A percentile compares a stretch with the other conserved stretches of the same genome.
These are phyloP conservation scores for Romanogobio albipinnatus DNA, from an alignment of 2,113 vertebrate genomes.

Conservation along the genomic window DNA sequence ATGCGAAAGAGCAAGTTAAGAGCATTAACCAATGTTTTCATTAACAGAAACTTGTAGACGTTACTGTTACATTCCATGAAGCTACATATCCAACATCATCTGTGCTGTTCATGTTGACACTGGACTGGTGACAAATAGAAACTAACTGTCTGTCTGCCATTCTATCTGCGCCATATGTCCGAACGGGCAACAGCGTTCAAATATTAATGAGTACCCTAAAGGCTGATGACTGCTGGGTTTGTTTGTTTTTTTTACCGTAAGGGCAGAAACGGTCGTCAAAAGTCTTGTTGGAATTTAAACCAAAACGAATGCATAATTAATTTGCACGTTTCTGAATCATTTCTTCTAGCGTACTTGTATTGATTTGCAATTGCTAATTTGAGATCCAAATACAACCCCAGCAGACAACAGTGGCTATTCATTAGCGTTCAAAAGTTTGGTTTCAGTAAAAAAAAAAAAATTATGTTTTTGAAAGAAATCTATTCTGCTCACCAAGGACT, in stretches of 20 bases:
- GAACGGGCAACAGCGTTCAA: constrained; percentile 3
- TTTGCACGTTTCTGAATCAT: not conserved
- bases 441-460: too few relatives aligned
- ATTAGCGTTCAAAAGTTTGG: not conserved
- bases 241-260: not conserved
- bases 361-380: not conserved
- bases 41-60: not conserved
- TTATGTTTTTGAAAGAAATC: not conserved
- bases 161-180: not conserved
- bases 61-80: not conserved
- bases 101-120: constrained; percentile 5
- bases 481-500: not conserved
- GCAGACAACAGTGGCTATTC: not conserved
- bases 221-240: not conserved
- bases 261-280: not conserved
- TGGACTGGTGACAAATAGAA: constrained; percentile 2
- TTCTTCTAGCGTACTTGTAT: not conserved
- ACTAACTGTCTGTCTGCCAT: constrained; percentile 18
- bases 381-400: not conserved
- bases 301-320: not conserved
- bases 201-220: constrained; percentile 18
- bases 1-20: constrained; percentile 14
- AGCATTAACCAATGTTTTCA: not conserved
- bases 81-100: not conserved
- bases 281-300: not conserved